Evolutionary conservation across 1,140 invertebrate species (phyloP), one percentile per base, ranked within the genome.

Genomic region (Papilio polyxenes): DNA sequence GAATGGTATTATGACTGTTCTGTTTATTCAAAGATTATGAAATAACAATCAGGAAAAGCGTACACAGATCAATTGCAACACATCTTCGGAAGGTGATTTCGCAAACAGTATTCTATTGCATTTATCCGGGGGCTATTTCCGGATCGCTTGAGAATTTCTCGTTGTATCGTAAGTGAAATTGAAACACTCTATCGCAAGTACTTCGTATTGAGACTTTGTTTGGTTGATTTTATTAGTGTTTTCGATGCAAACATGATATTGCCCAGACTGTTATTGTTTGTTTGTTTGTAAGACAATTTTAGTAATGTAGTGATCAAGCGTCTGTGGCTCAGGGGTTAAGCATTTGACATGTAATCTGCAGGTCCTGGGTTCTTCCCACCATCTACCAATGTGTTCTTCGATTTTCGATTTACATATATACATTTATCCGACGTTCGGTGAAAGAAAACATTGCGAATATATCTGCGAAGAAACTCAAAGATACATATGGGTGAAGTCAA

Each of bases 81-180:
- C 2, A 40, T 72, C 23, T 20, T 65, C 23, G 65, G 31, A 72
- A 37, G 65, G 10, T 72, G 31, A 72, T 72, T 72, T 40, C 65
- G 31, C 65, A 40, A 72, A 72, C 65, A 13, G 10, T 10, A 11
- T 37, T 72, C 65, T 5, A 72, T 72, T 72, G 65, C 65, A 77
- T 49, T 51, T 56, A 77, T 53, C 75, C 31, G 49, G 49, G 49
- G 20, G 20, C 48, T 77, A 77, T 77, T 77, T 77, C 49, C 75
- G 75, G 51, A 77, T 48, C 49, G 48, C 49, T 77, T 20, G 44
- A 31, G 75, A 77, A 44, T 75, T 44, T 37, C 74, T 40, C 48
- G 74, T 75, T 49, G 65, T 72, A 72, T 72, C 11, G 31, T 72
- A 72, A 72, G 65, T 72, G 65, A 72, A 72, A 72, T 72, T 37